Percentiles rank a stretch among this genome's conserved stretches.
These are phyloP conservation scores for Hypercompe scribonia DNA, from an alignment of 2,888 invertebrate species.

Conservation along the genomic window DNA sequence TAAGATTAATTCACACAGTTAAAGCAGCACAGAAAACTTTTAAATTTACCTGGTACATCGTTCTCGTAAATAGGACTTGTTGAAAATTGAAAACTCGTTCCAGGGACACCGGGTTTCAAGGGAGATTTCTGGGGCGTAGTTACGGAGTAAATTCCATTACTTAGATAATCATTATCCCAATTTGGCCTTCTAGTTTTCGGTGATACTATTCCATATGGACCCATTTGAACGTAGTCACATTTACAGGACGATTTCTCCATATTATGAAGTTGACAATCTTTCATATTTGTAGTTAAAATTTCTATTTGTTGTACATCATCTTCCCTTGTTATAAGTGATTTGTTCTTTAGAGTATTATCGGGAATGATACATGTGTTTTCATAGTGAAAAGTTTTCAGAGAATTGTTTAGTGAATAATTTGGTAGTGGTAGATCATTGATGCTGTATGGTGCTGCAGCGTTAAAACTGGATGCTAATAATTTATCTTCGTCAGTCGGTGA, in stretches of 20 bases:
- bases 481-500: slow-evolving; percentile 84
- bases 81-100: slow-evolving; percentile 82
- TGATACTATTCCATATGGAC: slow-evolving; percentile 78
- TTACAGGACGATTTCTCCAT: slow-evolving; percentile 79
- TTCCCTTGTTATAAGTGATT: slow-evolving; percentile 77
- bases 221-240: slow-evolving; percentile 83
- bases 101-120: slow-evolving; percentile 72
- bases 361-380: slow-evolving; percentile 83
- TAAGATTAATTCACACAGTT: not conserved
- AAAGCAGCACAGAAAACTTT: not conserved
- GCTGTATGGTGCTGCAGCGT: slow-evolving; percentile 72
- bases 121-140: slow-evolving; percentile 82
- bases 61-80: slow-evolving; percentile 82
- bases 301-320: slow-evolving; percentile 82
- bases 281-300: slow-evolving; percentile 80
- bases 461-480: slow-evolving; percentile 79
- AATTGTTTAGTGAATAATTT: slow-evolving; percentile 87
- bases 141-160: slow-evolving; percentile 80
- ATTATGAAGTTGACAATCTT: slow-evolving; percentile 80
- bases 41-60: slow-evolving; percentile 73
- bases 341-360: slow-evolving; percentile 79
- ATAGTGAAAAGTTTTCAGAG: slow-evolving; percentile 83
- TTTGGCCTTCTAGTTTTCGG: slow-evolving; percentile 75
- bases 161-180: slow-evolving; percentile 79
- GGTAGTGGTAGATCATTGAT: slow-evolving; percentile 85